A percentile compares a stretch with the other conserved stretches of the same genome.
Conservation (phyloP, 2,797 vertebrate genomes). For the Ctenochaetus hawaiiensis region DNA sequence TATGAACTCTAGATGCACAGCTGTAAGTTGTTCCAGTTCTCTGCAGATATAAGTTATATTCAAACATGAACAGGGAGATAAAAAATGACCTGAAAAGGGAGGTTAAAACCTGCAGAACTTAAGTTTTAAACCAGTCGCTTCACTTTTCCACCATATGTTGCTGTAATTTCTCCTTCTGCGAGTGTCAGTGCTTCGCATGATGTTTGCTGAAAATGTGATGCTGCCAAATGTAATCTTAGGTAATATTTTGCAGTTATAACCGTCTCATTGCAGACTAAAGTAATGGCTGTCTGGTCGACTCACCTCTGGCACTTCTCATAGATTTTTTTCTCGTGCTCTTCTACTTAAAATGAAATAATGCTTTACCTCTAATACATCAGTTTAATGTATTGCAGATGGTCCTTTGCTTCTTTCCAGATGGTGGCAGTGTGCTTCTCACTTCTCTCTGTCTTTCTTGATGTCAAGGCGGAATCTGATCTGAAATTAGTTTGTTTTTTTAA, state of each 20-base stretch:
- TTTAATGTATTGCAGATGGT: constrained; percentile 48
- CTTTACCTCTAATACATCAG: constrained; percentile 20
- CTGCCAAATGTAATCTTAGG: constrained; percentile 3
- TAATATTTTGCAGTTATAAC: not conserved
- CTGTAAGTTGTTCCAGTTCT: not conserved
- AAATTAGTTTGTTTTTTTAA: constrained; percentile 6
- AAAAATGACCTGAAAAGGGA: constrained; percentile 2
- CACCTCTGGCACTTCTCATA: constrained; percentile 28
- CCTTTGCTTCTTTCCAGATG: constrained; percentile 48
- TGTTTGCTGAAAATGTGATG: constrained; percentile 1
- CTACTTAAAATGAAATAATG: constrained; percentile 16
- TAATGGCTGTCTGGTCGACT: constrained; percentile 12
- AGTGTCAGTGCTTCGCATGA: not conserved
- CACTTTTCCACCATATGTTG: not conserved
- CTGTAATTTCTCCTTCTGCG: not conserved
- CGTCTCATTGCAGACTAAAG: not conserved
- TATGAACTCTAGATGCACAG: not conserved
- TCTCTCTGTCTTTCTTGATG: constrained; percentile 22
- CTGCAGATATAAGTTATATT: constrained; percentile 11
- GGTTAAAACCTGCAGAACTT: not conserved
- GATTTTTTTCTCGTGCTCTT: constrained; percentile 28
- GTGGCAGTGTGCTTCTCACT: constrained; percentile 30
- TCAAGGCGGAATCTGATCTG: not conserved
- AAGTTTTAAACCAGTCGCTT: not conserved
- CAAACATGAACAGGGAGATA: constrained; percentile 4